These are phyloP conservation scores for Danio aesculapii DNA, from an alignment of 2,797 vertebrate genomes.

Conservation along the genomic window DNA sequence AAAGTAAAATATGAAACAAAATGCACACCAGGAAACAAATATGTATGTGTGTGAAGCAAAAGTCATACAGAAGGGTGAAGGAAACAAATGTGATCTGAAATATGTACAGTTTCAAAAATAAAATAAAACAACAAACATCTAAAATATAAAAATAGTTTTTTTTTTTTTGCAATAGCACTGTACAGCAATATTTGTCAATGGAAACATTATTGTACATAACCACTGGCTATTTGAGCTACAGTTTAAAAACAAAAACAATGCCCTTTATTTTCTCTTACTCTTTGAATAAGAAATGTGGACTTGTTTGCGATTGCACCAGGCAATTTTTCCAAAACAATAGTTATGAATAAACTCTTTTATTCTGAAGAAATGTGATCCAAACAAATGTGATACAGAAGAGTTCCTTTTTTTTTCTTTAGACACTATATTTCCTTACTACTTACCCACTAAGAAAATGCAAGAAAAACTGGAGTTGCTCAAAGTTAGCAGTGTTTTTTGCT, in stretches of 20 bases:
- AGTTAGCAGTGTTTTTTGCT: neutral
- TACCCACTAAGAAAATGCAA: neutral
- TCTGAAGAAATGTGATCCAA: constrained; percentile 25
- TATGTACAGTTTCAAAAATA: constrained; percentile 66
- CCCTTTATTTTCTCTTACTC: constrained; percentile 24
- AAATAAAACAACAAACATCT: constrained; percentile 62
- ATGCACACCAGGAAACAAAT: constrained; percentile 16
- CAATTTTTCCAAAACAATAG: constrained; percentile 51
- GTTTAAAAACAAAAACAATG: constrained; percentile 22
- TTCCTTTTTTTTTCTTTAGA: neutral
- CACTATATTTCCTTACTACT: too few relatives aligned
- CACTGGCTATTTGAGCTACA: constrained; percentile 43
- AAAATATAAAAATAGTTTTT: constrained; percentile 68
- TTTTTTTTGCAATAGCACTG: constrained; percentile 59
- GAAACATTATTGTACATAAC: constrained; percentile 40
- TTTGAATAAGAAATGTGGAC: constrained; percentile 25
- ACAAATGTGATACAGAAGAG: neutral
- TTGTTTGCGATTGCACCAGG: constrained; percentile 63
- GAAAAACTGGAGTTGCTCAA: neutral
- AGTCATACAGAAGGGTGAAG: neutral
- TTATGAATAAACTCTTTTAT: constrained; percentile 45
- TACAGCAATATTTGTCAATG: constrained; percentile 57
- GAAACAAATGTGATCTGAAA: constrained; percentile 1
- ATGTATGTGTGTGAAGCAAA: neutral
- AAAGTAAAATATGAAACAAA: constrained; percentile 14